A percentile compares a stretch with the other conserved stretches of the same genome.
Evolutionary conservation across 2,888 invertebrate species (phyloP).

Genomic region (Leistus spinibarbis): DNA sequence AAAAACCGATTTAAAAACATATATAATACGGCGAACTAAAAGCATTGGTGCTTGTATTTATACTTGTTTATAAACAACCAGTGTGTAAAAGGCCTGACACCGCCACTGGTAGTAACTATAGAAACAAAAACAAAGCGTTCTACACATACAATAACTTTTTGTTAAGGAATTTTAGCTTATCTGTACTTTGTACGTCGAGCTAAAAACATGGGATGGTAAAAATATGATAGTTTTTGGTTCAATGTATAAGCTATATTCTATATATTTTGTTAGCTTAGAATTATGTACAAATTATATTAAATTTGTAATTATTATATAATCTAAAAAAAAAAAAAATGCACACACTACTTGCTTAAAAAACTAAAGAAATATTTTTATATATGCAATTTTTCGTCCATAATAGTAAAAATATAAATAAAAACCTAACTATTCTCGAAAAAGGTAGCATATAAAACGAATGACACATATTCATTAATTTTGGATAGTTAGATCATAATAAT

Average conservation of each 20-base stretch:
- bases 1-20: too few species aligned
- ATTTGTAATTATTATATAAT: slow-evolving; percentile 10
- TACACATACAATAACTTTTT: too few species aligned
- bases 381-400: not conserved
- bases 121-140: too few species aligned
- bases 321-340: not conserved
- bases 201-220: not conserved
- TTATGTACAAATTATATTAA: slow-evolving; percentile 28
- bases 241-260: slow-evolving; percentile 20
- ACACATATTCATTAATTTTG: not conserved
- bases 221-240: not conserved
- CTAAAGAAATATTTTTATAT: slow-evolving; percentile 3
- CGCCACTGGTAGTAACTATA: too few species aligned
- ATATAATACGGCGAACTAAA: too few species aligned
- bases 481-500: not conserved
- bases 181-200: too few species aligned
- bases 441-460: not conserved
- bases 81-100: too few species aligned
- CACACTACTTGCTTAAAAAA: slow-evolving; percentile 1
- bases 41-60: too few species aligned
- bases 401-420: not conserved
- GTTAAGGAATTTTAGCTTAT: too few species aligned
- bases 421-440: not conserved
- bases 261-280: slow-evolving; percentile 36
- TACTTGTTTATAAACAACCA: too few species aligned